Conservation (phyloP, 2,113 vertebrate genomes). For the Brachyhypopomus gauderio region DNA sequence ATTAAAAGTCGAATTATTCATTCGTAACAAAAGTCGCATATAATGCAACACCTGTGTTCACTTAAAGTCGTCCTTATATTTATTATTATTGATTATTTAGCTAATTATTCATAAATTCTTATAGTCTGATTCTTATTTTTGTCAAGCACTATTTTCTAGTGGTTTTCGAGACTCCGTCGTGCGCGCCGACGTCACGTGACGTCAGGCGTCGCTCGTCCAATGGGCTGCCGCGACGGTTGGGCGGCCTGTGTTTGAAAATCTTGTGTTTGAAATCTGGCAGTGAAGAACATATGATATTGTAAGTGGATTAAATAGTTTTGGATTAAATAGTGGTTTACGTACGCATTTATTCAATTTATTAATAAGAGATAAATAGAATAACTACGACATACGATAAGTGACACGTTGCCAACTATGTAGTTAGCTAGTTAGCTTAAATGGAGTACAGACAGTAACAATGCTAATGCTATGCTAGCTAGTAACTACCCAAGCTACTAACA, state of each 20-base stretch:
- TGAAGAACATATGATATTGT: neutral
- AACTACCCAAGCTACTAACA: no score
- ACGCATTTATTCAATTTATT: slow-evolving; percentile 1
- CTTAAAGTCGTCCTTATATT: no score
- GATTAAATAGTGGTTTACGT: neutral
- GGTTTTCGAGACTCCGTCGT: neutral
- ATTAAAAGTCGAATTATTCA: no score
- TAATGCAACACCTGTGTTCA: no score
- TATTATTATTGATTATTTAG: no score
- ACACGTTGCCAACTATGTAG: neutral
- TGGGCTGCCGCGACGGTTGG: slow-evolving; percentile 56
- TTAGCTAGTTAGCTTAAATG: neutral
- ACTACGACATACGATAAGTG: neutral
- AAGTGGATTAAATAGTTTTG: neutral
- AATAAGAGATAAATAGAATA: neutral
- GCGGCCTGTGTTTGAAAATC: slow-evolving; percentile 73
- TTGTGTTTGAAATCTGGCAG: slow-evolving; percentile 59
- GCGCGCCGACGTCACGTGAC: slow-evolving; percentile 49
- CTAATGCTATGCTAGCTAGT: neutral
- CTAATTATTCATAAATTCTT: neutral
- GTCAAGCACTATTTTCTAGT: neutral
- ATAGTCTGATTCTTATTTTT: neutral
- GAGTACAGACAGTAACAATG: no score
- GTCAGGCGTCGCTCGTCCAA: slow-evolving; percentile 17
- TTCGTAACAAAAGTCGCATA: no score